These are phyloP conservation scores for Lutraria rhynchaena DNA, from an alignment of 1,140 invertebrate species.

Conservation along the genomic window DNA sequence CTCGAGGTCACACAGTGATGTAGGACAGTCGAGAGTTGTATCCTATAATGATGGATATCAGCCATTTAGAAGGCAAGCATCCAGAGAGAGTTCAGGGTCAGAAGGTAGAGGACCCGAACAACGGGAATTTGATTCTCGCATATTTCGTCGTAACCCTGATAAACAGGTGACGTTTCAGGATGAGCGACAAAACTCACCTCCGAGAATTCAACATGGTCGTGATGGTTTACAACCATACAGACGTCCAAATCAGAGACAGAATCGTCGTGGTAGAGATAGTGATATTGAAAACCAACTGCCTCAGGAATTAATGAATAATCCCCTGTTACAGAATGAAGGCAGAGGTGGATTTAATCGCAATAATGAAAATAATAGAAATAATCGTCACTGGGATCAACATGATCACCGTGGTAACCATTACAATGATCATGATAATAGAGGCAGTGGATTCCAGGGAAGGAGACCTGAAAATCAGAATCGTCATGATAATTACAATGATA, in stretches of 20 bases:
- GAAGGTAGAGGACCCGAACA: slow-evolving; percentile 32
- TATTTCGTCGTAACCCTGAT: slow-evolving; percentile 54
- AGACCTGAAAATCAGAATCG: background rate
- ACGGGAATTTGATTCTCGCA: slow-evolving; percentile 49
- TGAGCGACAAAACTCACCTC: slow-evolving; percentile 35
- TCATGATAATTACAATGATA: slow-evolving; percentile 1
- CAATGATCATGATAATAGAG: slow-evolving; percentile 6
- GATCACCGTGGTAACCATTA: slow-evolving; percentile 23
- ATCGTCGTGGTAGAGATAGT: slow-evolving; percentile 27
- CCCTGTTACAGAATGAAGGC: slow-evolving; percentile 29
- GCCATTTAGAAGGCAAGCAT: slow-evolving; percentile 41
- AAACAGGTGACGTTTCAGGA: slow-evolving; percentile 44
- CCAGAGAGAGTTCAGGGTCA: slow-evolving; percentile 42
- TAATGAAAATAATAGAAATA: slow-evolving; percentile 1
- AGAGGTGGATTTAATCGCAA: background rate
- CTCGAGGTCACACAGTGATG: slow-evolving; percentile 53
- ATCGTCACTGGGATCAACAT: slow-evolving; percentile 38
- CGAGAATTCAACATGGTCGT: slow-evolving; percentile 42
- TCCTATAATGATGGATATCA: slow-evolving; percentile 41
- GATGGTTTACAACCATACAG: slow-evolving; percentile 35
- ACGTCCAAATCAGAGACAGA: slow-evolving; percentile 32
- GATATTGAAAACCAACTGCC: slow-evolving; percentile 38
- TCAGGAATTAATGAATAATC: slow-evolving; percentile 47
- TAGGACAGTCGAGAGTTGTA: slow-evolving; percentile 57
- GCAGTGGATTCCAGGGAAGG: background rate